phyloP scores from a whole-genome alignment of 2,113 vertebrate genomes.

The Psilopsiagon aymara region DNA sequence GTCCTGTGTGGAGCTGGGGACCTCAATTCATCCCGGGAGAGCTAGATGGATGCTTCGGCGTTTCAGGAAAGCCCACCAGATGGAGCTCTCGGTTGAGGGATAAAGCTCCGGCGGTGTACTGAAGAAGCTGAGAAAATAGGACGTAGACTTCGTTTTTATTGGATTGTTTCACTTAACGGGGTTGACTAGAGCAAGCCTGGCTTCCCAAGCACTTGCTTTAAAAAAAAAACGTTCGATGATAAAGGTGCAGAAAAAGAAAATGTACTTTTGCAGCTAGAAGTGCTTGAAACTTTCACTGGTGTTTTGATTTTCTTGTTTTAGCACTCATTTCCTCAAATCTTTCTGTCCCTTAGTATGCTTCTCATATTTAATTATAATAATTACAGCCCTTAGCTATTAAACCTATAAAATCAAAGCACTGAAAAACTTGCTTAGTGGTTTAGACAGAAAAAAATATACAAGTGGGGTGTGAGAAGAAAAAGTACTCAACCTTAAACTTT shows the following conservation, averaged over 20 bases:
- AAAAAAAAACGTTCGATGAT: neutral
- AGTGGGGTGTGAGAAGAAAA: neutral
- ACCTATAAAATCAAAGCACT: conserved; percentile 19
- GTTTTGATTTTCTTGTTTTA: neutral
- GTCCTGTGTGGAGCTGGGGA: accelerated
- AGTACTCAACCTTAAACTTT: neutral
- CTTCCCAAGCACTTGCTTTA: neutral
- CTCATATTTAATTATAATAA: neutral
- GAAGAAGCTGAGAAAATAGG: neutral
- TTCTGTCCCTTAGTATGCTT: neutral
- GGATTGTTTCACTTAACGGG: neutral
- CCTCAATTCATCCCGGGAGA: neutral
- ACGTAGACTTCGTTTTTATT: neutral
- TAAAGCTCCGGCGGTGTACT: neutral
- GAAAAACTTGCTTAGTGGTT: conserved; percentile 23
- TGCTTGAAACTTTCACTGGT: neutral
- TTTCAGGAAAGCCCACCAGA: conserved; percentile 69
- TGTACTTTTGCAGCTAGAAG: neutral
- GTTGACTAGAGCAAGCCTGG: neutral
- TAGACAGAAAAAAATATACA: neutral
- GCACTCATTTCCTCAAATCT: neutral
- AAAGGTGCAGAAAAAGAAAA: neutral
- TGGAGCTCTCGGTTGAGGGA: conserved; percentile 76
- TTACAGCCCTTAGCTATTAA: conserved; percentile 27
- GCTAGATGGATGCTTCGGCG: neutral